Conservation (phyloP, 1,140 invertebrate genomes). For the Nasonia giraulti region DNA sequence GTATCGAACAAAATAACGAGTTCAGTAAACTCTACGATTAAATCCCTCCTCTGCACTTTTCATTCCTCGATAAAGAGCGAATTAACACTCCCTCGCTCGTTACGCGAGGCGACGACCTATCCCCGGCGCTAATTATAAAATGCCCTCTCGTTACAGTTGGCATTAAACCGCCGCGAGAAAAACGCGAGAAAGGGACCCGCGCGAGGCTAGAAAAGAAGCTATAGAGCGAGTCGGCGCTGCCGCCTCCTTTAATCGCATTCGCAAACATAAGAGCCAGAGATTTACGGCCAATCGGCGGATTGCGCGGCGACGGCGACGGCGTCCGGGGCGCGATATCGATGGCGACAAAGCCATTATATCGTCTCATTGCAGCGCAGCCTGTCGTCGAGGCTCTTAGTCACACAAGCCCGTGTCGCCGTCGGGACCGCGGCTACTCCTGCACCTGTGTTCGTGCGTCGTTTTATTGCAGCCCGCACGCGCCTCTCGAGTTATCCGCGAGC, state of each 20-base stretch:
- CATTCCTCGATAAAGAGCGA: conserved; percentile 27
- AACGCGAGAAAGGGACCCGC: background rate
- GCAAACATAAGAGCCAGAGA: conserved; percentile 55
- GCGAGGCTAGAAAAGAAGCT: background rate
- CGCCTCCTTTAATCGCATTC: conserved; percentile 37
- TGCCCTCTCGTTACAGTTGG: conserved; percentile 16
- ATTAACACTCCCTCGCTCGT: conserved; percentile 33
- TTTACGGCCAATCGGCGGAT: conserved; percentile 68
- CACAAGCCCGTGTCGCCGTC: background rate
- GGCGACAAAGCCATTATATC: conserved; percentile 49
- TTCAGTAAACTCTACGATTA: conserved; percentile 7
- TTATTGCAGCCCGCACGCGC: background rate
- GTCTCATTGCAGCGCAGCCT: conserved; percentile 4
- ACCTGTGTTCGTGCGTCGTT: background rate
- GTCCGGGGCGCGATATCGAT: conserved; percentile 37
- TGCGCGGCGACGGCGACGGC: conserved; percentile 42
- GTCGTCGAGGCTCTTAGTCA: conserved; percentile 31
- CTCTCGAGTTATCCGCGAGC: background rate
- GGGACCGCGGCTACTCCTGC: background rate
- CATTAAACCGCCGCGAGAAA: background rate
- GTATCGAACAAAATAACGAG: background rate
- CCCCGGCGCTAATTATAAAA: conserved; percentile 44
- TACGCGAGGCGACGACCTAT: conserved; percentile 20
- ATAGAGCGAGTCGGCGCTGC: background rate
- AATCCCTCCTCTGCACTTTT: background rate